Conservation (phyloP, 1,140 invertebrate genomes). For the Mya arenaria region DNA sequence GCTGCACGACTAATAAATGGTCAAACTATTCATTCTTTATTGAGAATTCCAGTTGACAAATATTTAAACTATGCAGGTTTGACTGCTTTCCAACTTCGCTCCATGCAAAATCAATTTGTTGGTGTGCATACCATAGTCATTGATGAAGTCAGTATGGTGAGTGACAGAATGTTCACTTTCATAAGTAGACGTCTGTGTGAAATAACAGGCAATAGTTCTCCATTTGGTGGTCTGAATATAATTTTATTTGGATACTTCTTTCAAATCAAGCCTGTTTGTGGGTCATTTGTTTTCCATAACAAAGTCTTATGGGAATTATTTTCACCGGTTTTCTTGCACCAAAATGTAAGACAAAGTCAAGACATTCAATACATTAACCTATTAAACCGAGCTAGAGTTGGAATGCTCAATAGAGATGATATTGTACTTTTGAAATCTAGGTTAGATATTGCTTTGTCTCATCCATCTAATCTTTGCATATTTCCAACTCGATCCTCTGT, state of each 20-base stretch:
- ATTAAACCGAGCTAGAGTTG: not conserved
- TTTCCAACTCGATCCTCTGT: not conserved
- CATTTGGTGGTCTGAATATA: not conserved
- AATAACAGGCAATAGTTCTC: not conserved
- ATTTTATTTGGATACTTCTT: slow-evolving; percentile 9
- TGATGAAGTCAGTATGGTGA: slow-evolving; percentile 12
- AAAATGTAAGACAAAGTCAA: not conserved
- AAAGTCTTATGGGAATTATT: not conserved
- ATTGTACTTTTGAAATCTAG: not conserved
- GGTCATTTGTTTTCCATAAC: not conserved
- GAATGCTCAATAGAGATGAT: not conserved
- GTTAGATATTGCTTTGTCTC: not conserved
- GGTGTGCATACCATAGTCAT: not conserved
- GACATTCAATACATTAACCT: not conserved
- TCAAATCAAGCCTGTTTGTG: not conserved
- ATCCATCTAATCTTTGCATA: not conserved
- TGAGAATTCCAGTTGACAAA: slow-evolving; percentile 8
- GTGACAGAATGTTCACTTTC: not conserved
- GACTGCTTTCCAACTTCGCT: not conserved
- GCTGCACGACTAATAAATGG: not conserved
- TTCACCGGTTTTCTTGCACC: not conserved
- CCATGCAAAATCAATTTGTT: not conserved
- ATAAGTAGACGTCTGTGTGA: not conserved
- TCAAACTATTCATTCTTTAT: slow-evolving; percentile 16
- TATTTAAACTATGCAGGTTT: slow-evolving; percentile 4